A percentile compares a stretch with the other conserved stretches of the same genome.
Evolutionary conservation across 2,888 invertebrate species (phyloP).

Genomic region (Machimus atricapillus): DNA sequence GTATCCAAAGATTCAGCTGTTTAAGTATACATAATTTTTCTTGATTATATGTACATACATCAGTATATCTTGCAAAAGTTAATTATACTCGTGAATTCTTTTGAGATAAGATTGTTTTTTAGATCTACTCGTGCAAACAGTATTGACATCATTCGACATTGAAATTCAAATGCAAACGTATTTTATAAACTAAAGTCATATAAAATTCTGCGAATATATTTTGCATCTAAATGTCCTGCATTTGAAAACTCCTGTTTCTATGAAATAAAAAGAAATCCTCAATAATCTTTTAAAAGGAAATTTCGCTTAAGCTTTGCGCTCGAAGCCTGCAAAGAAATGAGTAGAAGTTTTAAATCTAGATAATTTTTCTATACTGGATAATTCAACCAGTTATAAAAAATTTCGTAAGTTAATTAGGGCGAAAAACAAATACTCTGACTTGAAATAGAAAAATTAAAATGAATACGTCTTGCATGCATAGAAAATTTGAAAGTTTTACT

Average conservation of each 20-base stretch:
- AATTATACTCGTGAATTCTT: not conserved
- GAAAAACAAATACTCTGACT: not conserved
- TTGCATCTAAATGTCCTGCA: not conserved
- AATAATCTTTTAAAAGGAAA: not conserved
- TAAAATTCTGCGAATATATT: not conserved
- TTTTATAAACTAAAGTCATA: not conserved
- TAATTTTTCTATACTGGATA: not conserved
- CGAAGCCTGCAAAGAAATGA: not conserved
- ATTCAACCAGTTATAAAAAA: not conserved
- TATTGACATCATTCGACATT: not conserved
- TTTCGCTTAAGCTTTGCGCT: not conserved
- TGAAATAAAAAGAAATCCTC: not conserved
- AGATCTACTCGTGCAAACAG: not conserved
- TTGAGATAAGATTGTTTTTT: not conserved
- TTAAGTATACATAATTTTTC: not conserved
- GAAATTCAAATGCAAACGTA: not conserved
- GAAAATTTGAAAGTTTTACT: conserved; percentile 23
- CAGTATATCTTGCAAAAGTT: not conserved
- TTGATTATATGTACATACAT: not conserved
- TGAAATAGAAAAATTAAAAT: conserved; percentile 50
- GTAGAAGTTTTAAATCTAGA: not conserved
- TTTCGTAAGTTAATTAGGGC: not conserved
- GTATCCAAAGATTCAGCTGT: not conserved
- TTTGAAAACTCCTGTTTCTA: not conserved
- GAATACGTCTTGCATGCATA: conserved; percentile 51